Evolutionary conservation across 2,113 vertebrate species (phyloP).

Genomic region (Elaphurus davidianus): DNA sequence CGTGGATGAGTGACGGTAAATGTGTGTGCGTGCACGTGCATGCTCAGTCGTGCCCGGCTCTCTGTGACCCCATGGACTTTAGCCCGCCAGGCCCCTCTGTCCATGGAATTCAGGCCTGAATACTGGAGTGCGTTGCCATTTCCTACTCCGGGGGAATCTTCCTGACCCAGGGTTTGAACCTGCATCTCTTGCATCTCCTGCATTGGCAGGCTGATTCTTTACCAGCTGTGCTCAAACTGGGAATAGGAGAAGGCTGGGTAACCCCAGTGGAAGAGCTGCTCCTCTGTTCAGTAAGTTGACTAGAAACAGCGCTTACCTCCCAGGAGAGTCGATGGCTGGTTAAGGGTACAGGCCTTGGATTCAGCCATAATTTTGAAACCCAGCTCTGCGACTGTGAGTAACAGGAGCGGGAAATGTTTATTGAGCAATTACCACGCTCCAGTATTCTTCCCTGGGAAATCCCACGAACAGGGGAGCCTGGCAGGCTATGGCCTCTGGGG

Average conservation of each 20-base stretch:
- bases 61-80: background rate
- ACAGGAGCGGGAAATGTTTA: background rate
- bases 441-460: background rate
- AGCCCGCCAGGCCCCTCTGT: background rate
- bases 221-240: background rate
- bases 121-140: background rate
- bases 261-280: background rate
- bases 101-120: background rate
- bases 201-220: background rate
- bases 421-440: background rate
- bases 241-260: background rate
- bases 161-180: background rate
- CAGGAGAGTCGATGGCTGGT: background rate
- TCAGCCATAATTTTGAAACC: background rate
- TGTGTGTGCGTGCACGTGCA: accelerated
- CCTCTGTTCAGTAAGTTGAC: background rate
- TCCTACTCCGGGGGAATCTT: background rate
- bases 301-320: background rate
- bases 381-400: background rate
- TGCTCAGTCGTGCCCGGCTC: background rate
- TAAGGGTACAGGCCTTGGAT: background rate
- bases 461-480: accelerated
- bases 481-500: background rate
- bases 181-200: background rate
- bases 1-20: background rate